Evolutionary conservation across 1,140 invertebrate species (phyloP).

Genomic region (Gyrodactylus salaris): DNA sequence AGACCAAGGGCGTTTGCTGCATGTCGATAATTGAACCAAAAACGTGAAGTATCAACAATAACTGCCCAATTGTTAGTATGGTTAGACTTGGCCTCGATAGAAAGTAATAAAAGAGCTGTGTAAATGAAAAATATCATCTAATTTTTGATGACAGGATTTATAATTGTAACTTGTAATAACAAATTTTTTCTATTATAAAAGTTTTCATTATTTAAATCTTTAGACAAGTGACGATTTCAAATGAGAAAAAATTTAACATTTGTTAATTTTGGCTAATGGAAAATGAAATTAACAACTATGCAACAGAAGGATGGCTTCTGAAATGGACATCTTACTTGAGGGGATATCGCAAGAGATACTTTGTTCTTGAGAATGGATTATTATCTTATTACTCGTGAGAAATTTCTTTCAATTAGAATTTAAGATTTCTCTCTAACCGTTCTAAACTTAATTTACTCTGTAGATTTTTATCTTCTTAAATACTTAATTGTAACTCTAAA

Average conservation of each 20-base stretch:
- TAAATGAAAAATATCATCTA: background rate
- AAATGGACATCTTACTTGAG: background rate
- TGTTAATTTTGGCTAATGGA: background rate
- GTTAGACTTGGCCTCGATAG: conserved; percentile 10
- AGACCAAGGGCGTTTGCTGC: conserved; percentile 91
- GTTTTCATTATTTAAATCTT: too few relatives aligned
- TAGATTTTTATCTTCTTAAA: too few relatives aligned
- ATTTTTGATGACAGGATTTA: background rate
- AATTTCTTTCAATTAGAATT: too few relatives aligned
- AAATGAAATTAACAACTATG: background rate
- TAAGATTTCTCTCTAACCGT: too few relatives aligned
- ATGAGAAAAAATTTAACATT: too few relatives aligned
- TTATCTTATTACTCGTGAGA: background rate
- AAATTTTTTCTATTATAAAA: background rate
- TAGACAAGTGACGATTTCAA: too few relatives aligned
- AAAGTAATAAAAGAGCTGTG: too few relatives aligned
- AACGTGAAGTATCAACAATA: conserved; percentile 73
- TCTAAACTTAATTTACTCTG: too few relatives aligned
- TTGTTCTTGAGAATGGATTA: background rate
- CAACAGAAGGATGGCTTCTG: background rate
- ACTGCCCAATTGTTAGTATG: conserved; percentile 99
- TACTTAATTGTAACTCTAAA: too few relatives aligned
- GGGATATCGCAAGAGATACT: background rate
- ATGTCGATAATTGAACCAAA: conserved; percentile 99
- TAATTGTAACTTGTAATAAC: background rate